phyloP scores from a whole-genome alignment of 1,140 invertebrate genomes.

The Conus betulinus region DNA sequence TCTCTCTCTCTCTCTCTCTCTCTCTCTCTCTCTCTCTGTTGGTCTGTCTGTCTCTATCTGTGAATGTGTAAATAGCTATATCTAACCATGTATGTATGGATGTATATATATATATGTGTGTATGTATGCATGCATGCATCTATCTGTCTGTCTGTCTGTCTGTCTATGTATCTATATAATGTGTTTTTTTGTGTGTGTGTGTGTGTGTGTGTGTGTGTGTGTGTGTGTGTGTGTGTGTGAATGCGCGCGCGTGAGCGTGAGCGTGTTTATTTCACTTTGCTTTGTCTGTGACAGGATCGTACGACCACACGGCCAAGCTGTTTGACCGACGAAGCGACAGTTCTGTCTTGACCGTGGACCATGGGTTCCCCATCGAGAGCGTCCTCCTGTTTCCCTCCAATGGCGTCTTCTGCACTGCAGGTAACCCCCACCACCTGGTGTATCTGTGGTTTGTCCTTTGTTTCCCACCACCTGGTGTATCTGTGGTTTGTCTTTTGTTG shows the following conservation, averaged over 20 bases:
- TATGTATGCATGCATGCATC: too few relatives aligned
- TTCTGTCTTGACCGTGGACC: slow-evolving; percentile 86
- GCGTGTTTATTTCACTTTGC: background rate
- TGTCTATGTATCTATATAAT: too few relatives aligned
- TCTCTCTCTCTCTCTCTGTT: too few relatives aligned
- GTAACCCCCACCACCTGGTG: slow-evolving; percentile 71
- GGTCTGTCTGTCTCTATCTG: too few relatives aligned
- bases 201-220: background rate
- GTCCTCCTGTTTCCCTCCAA: slow-evolving; percentile 92
- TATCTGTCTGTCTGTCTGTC: too few relatives aligned
- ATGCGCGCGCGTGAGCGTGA: background rate
- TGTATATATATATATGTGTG: background rate
- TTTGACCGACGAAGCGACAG: slow-evolving; percentile 87
- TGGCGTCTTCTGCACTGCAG: slow-evolving; percentile 91
- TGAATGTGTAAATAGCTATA: too few relatives aligned
- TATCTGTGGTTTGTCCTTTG: background rate
- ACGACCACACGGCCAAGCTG: slow-evolving; percentile 93
- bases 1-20: too few relatives aligned
- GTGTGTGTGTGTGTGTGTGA: background rate
- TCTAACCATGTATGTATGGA: background rate
- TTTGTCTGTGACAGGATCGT: slow-evolving; percentile 82
- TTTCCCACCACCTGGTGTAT: background rate
- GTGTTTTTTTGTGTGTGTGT: too few relatives aligned
- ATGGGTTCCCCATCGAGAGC: slow-evolving; percentile 93
- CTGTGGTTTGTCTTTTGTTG: background rate